A percentile compares a stretch with the other conserved stretches of the same genome.
Evolutionary conservation across 2,113 vertebrate species (phyloP).

Genomic region (Pitta sordida): DNA sequence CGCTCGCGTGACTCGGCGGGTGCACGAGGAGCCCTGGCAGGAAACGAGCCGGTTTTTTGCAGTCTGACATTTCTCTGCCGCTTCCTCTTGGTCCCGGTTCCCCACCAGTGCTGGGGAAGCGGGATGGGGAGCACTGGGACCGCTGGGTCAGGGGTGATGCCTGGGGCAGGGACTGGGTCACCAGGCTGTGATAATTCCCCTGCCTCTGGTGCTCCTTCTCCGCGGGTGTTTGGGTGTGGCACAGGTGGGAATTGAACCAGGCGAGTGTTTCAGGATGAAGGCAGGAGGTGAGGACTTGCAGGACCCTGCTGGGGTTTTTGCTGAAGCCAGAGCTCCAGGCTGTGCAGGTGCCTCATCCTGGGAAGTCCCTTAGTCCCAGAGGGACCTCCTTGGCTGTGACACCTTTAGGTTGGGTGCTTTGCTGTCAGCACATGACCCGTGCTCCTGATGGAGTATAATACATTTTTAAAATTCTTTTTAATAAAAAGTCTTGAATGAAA

Average conservation of each 20-base stretch:
- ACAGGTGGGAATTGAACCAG: not conserved
- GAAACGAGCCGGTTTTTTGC: not conserved
- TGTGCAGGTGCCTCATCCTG: not conserved
- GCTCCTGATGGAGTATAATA: not conserved
- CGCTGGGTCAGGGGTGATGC: not conserved
- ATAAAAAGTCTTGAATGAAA: not conserved
- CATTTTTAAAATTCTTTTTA: too few species aligned
- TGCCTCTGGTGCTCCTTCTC: not conserved
- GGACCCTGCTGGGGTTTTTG: not conserved
- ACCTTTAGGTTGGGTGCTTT: not conserved
- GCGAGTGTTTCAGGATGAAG: not conserved
- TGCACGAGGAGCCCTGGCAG: not conserved
- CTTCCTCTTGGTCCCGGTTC: not conserved
- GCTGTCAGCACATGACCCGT: not conserved
- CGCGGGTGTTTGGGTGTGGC: not conserved
- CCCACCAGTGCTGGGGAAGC: accelerated
- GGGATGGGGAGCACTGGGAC: not conserved
- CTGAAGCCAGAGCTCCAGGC: not conserved
- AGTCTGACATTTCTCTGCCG: not conserved
- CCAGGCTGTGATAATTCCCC: not conserved
- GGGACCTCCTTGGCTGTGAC: not conserved
- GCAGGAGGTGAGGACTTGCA: not conserved
- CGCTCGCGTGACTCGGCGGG: accelerated
- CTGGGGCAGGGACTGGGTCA: not conserved
- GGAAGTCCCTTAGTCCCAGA: not conserved